Evolutionary conservation across 53 echinoderm and acorn worm species (phyloP), one percentile per base, ranked within the genome.

Genomic region (Astropecten irregularis): DNA sequence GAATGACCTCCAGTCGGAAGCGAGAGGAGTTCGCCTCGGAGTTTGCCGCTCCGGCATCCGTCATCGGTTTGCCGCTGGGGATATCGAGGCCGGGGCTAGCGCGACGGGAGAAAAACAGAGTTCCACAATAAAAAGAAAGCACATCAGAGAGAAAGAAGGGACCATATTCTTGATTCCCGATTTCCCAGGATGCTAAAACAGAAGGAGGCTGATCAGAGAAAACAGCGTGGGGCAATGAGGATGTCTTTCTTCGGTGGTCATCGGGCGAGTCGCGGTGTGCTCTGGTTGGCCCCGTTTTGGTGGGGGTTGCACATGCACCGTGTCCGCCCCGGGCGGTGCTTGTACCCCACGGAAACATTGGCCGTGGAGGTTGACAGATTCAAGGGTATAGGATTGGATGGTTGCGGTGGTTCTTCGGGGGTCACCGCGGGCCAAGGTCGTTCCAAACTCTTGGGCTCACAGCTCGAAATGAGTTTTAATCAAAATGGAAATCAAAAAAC

Each of bases 141-240:
- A 54, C 18, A 5, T 37, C 16, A 66, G 38, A 49, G 28, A 49
- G 49, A 58, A 39, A 9, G 33, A 62, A 62, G 20, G 23, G 44
- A 77, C n/a, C 9, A 70, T 19, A 46, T 48, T 48, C 22, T 9
- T n/a, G 35, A 49, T 46, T 68, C 27, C 22, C 14, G 47, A 47
- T 68, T 68, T 68, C 68, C 68, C 68, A 47, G 42, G 68, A 28
- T 68, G 71, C 33, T 9, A 14, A 62, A 29, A 79, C 61, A 79
- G 62, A 62, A 62, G 79, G 62, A 42, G 76, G 1, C 30, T 76
- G 40, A 39, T 39, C 57, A 40, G 23, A 56, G 76, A 56, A n/a
- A n/a, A 58, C 76, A 76, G 76, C 76, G 57, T 76, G 76, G 57
- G 40, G 76, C 40, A 76, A 76, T 76, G 76, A 76, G 76, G 76